Evolutionary conservation across 2,888 invertebrate species (phyloP), one percentile per base, ranked within the genome.

Genomic region (Chalcosyrphus nemorum): DNA sequence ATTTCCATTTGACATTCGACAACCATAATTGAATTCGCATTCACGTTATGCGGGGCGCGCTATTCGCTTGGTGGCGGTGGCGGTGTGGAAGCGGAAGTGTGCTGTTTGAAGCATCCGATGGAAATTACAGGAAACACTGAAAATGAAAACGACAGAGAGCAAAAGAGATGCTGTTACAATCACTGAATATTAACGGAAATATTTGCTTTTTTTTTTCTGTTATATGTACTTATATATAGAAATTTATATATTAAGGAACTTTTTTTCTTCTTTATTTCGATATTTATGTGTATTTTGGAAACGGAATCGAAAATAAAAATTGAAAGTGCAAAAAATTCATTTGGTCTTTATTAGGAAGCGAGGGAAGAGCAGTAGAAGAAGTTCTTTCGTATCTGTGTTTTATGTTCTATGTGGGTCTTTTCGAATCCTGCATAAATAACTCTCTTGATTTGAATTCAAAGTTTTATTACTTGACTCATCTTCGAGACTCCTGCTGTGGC

Each of bases 111-210:
- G 66, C 78, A 86, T 86, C 84, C 75, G 74, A 71, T 85, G 59
- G 76, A 81, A 81, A 81, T 81, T 76, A 66, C 85, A 81, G 85
- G 81, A 85, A 71, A 76, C 70, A 65, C 85, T 85, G 81, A 80
- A 85, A 85, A 81, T 81, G 68, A 75, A 85, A 85, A 81, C 27
- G 54, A 56, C 50, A 65, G 27, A 45, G 41, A 56, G 41, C 13
- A 50, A 81, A 27, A 45, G 57, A 77, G 38, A 72, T 38, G 47
- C 17, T 38, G 15, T 74, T 71, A 76, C 32, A 74, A 35, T 63
- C 43, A 54, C 57, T 57, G 50, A 76, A 54, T 65, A 43, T 59
- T 15, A 68, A 43, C 24, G 66, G 61, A 72, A 66, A 66, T 45
- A 29, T 38, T 21, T 43, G 35, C 9, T 17, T 29, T 54, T 13